phyloP scores from a whole-genome alignment of 2,888 invertebrate species.

The Drosophila monieri region DNA sequence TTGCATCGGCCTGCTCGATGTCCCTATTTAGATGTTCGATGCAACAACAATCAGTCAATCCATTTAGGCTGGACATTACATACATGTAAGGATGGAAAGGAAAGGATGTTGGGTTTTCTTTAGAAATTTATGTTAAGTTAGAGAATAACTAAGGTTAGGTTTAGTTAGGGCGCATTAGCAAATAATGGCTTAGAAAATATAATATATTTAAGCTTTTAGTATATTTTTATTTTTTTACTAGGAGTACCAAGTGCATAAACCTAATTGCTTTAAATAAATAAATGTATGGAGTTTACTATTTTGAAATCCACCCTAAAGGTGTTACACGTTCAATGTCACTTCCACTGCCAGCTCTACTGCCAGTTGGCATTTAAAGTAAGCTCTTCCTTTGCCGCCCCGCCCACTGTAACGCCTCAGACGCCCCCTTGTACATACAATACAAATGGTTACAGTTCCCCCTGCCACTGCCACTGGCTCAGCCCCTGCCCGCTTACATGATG shows the following conservation, averaged over 20 bases:
- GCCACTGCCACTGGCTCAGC: not conserved
- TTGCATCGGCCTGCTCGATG: not conserved
- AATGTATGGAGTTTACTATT: no score
- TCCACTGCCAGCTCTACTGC: conserved; percentile 37
- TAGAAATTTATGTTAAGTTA: no score
- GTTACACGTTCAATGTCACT: not conserved
- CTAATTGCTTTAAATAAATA: not conserved
- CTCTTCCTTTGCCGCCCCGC: conserved; percentile 6
- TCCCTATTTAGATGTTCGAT: not conserved
- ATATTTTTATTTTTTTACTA: no score
- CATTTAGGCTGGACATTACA: conserved; percentile 9
- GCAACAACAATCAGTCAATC: conserved; percentile 1
- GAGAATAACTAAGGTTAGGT: not conserved
- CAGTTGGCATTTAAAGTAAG: conserved; percentile 20
- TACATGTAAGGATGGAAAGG: not conserved
- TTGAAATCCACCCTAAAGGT: conserved; percentile 38
- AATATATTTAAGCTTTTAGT: no score
- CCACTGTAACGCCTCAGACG: not conserved
- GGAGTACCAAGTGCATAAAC: no score
- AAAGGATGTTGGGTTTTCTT: not conserved
- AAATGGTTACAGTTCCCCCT: not conserved
- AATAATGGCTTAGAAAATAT: no score
- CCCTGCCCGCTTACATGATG: conserved; percentile 10
- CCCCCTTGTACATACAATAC: not conserved
- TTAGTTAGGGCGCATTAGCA: no score